phyloP scores from a whole-genome alignment of 2,888 invertebrate species.

The Cenopis cana region DNA sequence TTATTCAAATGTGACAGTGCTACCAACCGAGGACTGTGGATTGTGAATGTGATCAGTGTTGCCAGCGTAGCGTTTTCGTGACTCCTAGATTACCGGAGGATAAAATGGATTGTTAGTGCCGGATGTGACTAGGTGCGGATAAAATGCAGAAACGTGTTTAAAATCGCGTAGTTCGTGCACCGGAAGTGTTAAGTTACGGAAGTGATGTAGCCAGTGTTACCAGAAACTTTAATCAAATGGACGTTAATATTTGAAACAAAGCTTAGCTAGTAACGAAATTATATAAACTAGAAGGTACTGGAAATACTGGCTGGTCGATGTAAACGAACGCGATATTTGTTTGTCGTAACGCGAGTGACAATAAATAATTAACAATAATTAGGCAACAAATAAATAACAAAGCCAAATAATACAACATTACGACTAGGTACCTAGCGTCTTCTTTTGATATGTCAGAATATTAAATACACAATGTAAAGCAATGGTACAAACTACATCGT shows the following conservation, averaged over 20 bases:
- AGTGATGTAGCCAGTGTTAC: slow-evolving; percentile 67
- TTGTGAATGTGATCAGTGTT: slow-evolving; percentile 79
- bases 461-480: not conserved
- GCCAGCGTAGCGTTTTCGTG: slow-evolving; percentile 56
- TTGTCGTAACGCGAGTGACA: not conserved
- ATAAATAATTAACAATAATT: not conserved
- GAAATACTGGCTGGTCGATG: slow-evolving; percentile 17
- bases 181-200: slow-evolving; percentile 16
- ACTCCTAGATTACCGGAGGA: slow-evolving; percentile 58
- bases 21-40: slow-evolving; percentile 73
- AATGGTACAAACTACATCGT: not conserved
- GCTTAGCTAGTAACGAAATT: not conserved
- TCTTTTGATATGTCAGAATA: not conserved
- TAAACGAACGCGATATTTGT: not conserved
- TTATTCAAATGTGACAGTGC: slow-evolving; percentile 67
- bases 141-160: slow-evolving; percentile 44
- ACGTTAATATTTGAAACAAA: not conserved
- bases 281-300: not conserved
- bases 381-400: not conserved
- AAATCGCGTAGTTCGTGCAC: not conserved
- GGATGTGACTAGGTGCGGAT: slow-evolving; percentile 29
- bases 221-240: slow-evolving; percentile 56
- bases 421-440: no score
- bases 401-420: not conserved
- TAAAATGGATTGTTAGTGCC: slow-evolving; percentile 54